Evolutionary conservation across 2,797 vertebrate species (phyloP).

Genomic region (Holocentrus rufus): DNA sequence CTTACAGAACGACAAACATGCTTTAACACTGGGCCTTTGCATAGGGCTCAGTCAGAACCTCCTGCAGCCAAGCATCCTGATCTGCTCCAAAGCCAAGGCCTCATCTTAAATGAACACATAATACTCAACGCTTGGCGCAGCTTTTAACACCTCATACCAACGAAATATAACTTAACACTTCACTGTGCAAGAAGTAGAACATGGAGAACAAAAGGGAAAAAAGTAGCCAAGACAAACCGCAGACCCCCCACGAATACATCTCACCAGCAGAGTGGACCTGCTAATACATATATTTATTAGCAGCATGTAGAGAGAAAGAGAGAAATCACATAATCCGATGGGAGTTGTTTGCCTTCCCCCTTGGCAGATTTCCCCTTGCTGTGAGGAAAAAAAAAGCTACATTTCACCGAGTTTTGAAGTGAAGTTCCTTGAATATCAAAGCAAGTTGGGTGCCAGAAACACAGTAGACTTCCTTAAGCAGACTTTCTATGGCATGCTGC

Average conservation of each 20-base stretch:
- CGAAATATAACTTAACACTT: no score
- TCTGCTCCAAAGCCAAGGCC: background rate
- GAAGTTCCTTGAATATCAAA: constrained; percentile 13
- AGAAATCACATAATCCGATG: constrained; percentile 8
- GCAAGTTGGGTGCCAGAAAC: constrained; percentile 1
- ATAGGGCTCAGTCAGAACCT: constrained; percentile 1
- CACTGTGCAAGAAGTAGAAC: background rate
- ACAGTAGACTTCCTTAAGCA: constrained; percentile 1
- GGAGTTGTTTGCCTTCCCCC: constrained; percentile 20
- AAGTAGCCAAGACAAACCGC: background rate
- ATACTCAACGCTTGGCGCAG: background rate
- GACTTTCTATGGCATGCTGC: constrained; percentile 3
- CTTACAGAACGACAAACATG: constrained; percentile 10
- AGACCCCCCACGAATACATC: no score
- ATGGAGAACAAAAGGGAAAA: background rate
- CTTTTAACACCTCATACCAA: no score
- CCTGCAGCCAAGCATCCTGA: background rate
- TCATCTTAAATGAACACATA: constrained; percentile 5
- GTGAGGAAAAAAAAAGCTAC: background rate
- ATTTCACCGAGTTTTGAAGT: constrained; percentile 22
- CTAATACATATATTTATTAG: constrained; percentile 15
- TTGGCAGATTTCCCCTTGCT: background rate
- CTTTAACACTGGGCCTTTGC: constrained; percentile 23
- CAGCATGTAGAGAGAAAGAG: background rate
- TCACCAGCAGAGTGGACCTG: constrained; percentile 10